A percentile compares a stretch with the other conserved stretches of the same genome.
Conservation (phyloP, 2,888 invertebrate species). For the Teinopalpus imperialis region DNA sequence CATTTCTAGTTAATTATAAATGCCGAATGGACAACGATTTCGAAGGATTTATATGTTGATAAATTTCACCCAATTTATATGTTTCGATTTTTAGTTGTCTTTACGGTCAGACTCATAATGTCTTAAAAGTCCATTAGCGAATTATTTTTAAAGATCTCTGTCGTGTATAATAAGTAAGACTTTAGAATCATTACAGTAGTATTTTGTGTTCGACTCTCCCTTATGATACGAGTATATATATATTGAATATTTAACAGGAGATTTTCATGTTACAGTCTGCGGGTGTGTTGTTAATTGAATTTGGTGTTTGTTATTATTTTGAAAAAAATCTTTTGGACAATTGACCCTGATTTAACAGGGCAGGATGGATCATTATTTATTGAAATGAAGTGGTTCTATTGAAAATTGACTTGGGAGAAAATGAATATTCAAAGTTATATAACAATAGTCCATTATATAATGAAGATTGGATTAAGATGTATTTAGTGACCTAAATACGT, state of each 20-base stretch:
- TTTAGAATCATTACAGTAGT: slow-evolving; percentile 43
- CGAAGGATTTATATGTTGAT: neutral
- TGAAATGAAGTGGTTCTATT: too few relatives aligned
- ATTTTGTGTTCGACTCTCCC: slow-evolving; percentile 47
- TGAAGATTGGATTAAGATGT: slow-evolving; percentile 60
- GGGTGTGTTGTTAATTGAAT: neutral
- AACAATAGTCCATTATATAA: slow-evolving; percentile 62
- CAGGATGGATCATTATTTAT: slow-evolving; percentile 10
- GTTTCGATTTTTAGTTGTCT: slow-evolving; percentile 28
- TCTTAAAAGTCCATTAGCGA: slow-evolving; percentile 53
- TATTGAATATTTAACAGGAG: too few relatives aligned
- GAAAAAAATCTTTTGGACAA: neutral
- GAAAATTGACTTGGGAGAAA: too few relatives aligned
- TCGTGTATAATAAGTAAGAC: slow-evolving; percentile 41
- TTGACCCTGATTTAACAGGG: neutral
- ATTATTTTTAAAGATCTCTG: slow-evolving; percentile 65
- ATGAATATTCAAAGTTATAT: slow-evolving; percentile 49
- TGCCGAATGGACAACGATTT: slow-evolving; percentile 10
- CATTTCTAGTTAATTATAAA: slow-evolving; percentile 35
- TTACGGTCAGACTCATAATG: slow-evolving; percentile 36
- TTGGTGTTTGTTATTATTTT: neutral
- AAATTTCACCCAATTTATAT: neutral
- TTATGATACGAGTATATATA: too few relatives aligned
- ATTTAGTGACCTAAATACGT: slow-evolving; percentile 70
- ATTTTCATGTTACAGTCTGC: slow-evolving; percentile 1